Percentiles rank a stretch among this genome's conserved stretches.
Conservation (phyloP, 2,113 vertebrate species). For the Apodemus sylvaticus region DNA sequence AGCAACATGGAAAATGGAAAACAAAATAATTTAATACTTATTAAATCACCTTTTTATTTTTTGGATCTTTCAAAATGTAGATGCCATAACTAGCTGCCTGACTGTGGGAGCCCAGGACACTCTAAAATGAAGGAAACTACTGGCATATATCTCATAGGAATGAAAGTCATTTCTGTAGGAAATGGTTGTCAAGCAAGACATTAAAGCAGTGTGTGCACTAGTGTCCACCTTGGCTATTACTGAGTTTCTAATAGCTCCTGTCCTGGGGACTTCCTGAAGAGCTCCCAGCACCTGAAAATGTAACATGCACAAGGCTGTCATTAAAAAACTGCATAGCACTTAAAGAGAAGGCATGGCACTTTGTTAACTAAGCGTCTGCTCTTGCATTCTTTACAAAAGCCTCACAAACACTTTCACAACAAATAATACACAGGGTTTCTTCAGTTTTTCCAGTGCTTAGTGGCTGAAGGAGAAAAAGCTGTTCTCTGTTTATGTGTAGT, state of each 20-base stretch:
- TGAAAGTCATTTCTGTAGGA: slow-evolving; percentile 28
- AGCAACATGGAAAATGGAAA: background rate
- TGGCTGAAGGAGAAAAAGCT: background rate
- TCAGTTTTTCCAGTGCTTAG: background rate
- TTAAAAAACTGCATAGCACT: slow-evolving; percentile 3
- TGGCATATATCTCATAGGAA: background rate
- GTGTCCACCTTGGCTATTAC: slow-evolving; percentile 28
- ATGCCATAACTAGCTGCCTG: background rate
- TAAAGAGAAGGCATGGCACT: background rate
- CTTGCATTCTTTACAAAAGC: slow-evolving; percentile 57
- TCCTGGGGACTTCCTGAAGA: background rate
- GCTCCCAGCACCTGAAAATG: background rate
- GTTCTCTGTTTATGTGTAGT: slow-evolving; percentile 47
- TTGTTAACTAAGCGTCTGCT: background rate
- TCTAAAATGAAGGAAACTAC: background rate
- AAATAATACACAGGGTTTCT: slow-evolving; percentile 39
- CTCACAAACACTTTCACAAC: slow-evolving; percentile 24
- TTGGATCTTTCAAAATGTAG: slow-evolving; percentile 38
- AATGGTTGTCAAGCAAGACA: background rate
- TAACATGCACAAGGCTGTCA: slow-evolving; percentile 39
- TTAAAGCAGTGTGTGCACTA: slow-evolving; percentile 9
- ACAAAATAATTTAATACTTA: slow-evolving; percentile 42
- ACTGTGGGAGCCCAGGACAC: background rate
- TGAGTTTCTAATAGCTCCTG: slow-evolving; percentile 2
- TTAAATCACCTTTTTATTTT: background rate